Evolutionary conservation across 2,113 vertebrate species (phyloP), one percentile per base, ranked within the genome.

Genomic region (Gadus macrocephalus): DNA sequence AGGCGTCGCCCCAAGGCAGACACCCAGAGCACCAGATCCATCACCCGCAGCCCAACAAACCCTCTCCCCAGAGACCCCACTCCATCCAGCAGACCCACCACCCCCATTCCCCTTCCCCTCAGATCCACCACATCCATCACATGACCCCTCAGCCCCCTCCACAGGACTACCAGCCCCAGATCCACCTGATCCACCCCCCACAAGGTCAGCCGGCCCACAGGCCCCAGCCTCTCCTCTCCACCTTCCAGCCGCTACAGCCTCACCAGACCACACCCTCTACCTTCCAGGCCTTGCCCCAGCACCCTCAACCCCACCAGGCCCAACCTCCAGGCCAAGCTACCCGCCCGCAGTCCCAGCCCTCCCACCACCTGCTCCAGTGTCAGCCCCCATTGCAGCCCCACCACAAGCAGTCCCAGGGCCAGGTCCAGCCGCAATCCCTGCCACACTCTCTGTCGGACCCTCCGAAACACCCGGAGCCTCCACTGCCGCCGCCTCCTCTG

Each of bases 241-340:
- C 89, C 15, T 91, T 92, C 62, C 92, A 92, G 63, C 90, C 91
- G 0, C 83, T 91, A n/a, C 87, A 89, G 72, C 83, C 89, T 0
- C 85, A 88, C 31, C 87, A 89, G 62, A 65, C 84, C 62, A 81
- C 82, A 20, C 82, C 84, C 38, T 89, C 91, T 59, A 85, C 84
- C 17, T 92, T 92, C 74, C 90, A 91, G 77, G 88, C 91, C 53
- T 60, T 88, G 35, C 79, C 87, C 62, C 86, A 83, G 19, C 85
- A 76, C 77, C 84, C 83, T 64, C 89, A 82, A 15, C 25, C 80
- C 19, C 85, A 89, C 61, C 83, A 89, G 59, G 62, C 73, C 69
- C 90, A 89, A 31, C 28, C 86, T 73, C 74, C 88, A 69, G 76
- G 75, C 74, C 91, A 91, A 56, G 73, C 80, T 14, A 66, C 83